These are phyloP conservation scores for Paedocypris sp. DNA, from an alignment of 2,113 vertebrate species.

Conservation along the genomic window DNA sequence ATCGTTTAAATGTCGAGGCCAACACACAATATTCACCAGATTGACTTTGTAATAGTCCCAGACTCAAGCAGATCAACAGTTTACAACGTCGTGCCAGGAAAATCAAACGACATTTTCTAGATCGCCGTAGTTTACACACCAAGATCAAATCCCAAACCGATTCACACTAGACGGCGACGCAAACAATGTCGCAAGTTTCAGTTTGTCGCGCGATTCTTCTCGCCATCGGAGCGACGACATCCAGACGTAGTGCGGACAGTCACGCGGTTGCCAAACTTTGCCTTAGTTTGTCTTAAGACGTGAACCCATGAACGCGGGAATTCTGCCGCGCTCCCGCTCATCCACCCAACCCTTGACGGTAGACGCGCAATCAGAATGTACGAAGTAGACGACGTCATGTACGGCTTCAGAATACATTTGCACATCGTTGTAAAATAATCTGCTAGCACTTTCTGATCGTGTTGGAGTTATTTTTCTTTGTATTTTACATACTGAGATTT, in stretches of 20 bases:
- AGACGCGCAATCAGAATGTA: constrained; percentile 45
- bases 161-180: too few species aligned
- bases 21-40: neutral
- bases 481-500: constrained; percentile 62
- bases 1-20: neutral
- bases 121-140: too few species aligned
- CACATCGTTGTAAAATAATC: constrained; percentile 55
- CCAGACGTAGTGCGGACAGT: neutral
- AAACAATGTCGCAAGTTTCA: neutral
- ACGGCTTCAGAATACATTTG: constrained; percentile 44
- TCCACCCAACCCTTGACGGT: constrained; percentile 18
- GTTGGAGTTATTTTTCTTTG: constrained; percentile 41
- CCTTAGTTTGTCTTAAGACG: constrained; percentile 60
- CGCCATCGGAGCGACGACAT: too few species aligned
- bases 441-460: constrained; percentile 49
- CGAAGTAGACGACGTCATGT: constrained; percentile 29
- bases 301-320: constrained; percentile 38
- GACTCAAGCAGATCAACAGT: too few species aligned
- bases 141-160: too few species aligned
- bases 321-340: constrained; percentile 40
- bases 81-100: too few species aligned
- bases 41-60: too few species aligned
- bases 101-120: too few species aligned
- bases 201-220: too few species aligned
- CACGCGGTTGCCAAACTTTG: constrained; percentile 42